phyloP scores from a whole-genome alignment of 1,140 invertebrate species.

The Rhynchophorus ferrugineus region DNA sequence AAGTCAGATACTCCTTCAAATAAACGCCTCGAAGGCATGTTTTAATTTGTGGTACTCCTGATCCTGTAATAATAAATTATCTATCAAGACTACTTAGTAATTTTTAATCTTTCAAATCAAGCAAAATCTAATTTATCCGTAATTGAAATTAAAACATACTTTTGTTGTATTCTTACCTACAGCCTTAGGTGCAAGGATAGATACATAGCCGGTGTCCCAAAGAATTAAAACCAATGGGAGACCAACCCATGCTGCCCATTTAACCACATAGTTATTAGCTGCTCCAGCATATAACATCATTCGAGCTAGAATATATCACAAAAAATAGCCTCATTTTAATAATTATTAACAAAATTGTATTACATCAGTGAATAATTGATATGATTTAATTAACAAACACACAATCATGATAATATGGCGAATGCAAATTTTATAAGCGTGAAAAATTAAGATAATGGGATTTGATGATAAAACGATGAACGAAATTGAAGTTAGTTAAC shows the following conservation, averaged over 20 bases:
- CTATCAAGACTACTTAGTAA: neutral
- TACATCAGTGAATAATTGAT: neutral
- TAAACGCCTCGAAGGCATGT: conserved; percentile 93
- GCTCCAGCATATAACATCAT: conserved; percentile 85
- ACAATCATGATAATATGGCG: too few species aligned
- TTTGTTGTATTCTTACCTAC: conserved; percentile 67
- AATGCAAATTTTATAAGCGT: too few species aligned
- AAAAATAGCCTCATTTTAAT: neutral
- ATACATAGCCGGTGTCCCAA: conserved; percentile 89
- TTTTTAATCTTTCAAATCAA: neutral
- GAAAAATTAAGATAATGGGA: too few species aligned
- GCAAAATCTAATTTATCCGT: too few species aligned
- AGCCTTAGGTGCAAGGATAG: conserved; percentile 87
- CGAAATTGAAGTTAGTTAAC: neutral
- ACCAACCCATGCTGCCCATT: conserved; percentile 89
- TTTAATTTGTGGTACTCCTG: conserved; percentile 99
- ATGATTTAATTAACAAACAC: too few species aligned
- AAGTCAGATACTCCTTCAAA: conserved; percentile 93
- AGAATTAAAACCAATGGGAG: conserved; percentile 82
- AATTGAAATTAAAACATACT: conserved; percentile 15
- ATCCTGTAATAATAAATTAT: conserved; percentile 53
- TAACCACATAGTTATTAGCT: conserved; percentile 64
- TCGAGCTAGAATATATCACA: conserved; percentile 53
- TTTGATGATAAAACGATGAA: neutral
- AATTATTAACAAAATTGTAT: neutral